phyloP scores from a whole-genome alignment of 2,888 invertebrate genomes.

The Arctia plantaginis region DNA sequence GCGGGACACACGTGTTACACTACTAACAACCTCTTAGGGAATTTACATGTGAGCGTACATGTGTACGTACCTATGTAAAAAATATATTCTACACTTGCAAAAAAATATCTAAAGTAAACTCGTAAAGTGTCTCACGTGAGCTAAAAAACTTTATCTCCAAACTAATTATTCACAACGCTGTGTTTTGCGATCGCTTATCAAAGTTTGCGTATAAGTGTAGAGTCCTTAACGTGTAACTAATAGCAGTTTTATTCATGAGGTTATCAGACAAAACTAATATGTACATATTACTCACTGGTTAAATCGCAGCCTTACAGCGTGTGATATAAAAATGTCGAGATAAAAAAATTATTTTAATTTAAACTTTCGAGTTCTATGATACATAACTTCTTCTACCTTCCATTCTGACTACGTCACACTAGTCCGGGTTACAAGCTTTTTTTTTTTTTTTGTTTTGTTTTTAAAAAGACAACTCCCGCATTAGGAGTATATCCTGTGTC shows the following conservation, averaged over 20 bases:
- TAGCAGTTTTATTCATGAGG: conserved; percentile 58
- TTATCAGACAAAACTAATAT: conserved; percentile 53
- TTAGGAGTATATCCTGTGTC: no score
- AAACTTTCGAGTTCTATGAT: not conserved
- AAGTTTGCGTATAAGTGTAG: conserved; percentile 41
- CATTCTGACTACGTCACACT: no score
- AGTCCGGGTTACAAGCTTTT: no score
- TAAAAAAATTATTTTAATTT: not conserved
- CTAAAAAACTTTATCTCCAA: conserved; percentile 10
- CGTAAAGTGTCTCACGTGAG: not conserved
- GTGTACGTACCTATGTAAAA: not conserved
- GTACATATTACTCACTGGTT: conserved; percentile 51
- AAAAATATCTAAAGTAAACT: not conserved
- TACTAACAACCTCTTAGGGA: not conserved
- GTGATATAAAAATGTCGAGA: conserved; percentile 29
- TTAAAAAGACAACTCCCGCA: no score
- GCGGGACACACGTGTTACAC: not conserved
- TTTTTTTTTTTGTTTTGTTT: no score
- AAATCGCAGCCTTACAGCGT: conserved; percentile 36
- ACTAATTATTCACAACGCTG: conserved; percentile 14
- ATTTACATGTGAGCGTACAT: not conserved
- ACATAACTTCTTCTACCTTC: not conserved
- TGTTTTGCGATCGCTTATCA: conserved; percentile 33
- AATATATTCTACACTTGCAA: not conserved
- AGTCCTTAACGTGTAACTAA: conserved; percentile 49